These are phyloP conservation scores for Temnothorax longispinosus DNA, from an alignment of 1,140 invertebrate genomes.

Conservation along the genomic window DNA sequence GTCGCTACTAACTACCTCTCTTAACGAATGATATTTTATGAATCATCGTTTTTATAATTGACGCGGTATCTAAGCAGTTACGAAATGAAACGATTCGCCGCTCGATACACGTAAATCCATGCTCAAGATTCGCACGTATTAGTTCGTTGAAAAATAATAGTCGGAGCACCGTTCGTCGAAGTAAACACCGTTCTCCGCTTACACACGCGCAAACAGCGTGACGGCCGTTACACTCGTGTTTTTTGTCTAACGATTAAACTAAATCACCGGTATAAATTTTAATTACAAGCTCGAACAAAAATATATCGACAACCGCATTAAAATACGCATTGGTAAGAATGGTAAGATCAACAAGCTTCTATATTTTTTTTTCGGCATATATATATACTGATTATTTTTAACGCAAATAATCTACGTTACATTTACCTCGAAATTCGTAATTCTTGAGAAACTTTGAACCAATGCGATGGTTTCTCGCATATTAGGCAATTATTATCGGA, in stretches of 20 bases:
- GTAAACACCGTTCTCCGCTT: constrained; percentile 22
- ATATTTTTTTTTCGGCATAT: neutral
- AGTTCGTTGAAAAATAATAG: constrained; percentile 32
- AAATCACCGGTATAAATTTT: constrained; percentile 15
- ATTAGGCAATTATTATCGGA: constrained; percentile 45
- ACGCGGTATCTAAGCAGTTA: neutral
- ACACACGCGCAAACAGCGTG: constrained; percentile 21
- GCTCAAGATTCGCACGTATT: neutral
- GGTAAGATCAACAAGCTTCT: neutral
- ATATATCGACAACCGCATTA: neutral
- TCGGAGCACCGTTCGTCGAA: constrained; percentile 33
- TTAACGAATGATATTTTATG: constrained; percentile 10
- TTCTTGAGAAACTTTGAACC: constrained; percentile 3
- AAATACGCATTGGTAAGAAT: neutral
- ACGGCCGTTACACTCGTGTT: constrained; percentile 39
- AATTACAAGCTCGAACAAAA: neutral
- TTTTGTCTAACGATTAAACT: constrained; percentile 9
- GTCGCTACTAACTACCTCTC: neutral
- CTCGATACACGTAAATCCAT: neutral
- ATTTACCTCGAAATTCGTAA: neutral
- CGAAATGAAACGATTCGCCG: constrained; percentile 12
- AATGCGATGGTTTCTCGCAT: neutral
- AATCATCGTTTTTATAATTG: constrained; percentile 17
- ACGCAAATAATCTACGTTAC: neutral
- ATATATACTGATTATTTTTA: neutral